phyloP scores from a whole-genome alignment of 2,888 invertebrate genomes.

The Lithophane semibrunnea region DNA sequence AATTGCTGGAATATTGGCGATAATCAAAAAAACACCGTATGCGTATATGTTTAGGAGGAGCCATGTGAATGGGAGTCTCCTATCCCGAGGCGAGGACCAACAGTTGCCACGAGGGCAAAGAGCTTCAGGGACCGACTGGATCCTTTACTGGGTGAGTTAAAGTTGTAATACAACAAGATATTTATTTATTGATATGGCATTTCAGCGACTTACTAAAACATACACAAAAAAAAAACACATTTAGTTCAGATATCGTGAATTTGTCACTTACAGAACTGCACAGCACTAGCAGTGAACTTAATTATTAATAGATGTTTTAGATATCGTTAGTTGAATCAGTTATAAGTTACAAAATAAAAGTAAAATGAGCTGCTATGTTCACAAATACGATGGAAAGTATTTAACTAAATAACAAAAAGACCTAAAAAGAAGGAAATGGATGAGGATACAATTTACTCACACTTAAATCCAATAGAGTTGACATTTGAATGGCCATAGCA shows the following conservation, averaged over 20 bases:
- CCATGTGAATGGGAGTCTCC: constrained; percentile 88
- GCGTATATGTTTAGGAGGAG: constrained; percentile 78
- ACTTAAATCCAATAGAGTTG: background rate
- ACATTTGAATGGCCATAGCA: background rate
- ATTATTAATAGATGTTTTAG: too few relatives aligned
- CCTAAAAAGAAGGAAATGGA: too few relatives aligned
- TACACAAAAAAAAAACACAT: too few relatives aligned
- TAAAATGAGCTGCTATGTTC: too few relatives aligned
- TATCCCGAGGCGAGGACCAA: constrained; percentile 79
- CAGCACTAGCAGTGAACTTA: too few relatives aligned
- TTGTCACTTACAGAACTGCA: too few relatives aligned
- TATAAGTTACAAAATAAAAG: too few relatives aligned
- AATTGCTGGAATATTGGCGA: background rate
- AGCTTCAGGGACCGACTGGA: constrained; percentile 95
- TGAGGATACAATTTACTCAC: background rate
- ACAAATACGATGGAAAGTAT: too few relatives aligned
- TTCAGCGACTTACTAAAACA: too few relatives aligned
- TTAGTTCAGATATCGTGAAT: too few relatives aligned
- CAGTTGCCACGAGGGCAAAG: constrained; percentile 90
- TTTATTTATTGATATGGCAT: background rate
- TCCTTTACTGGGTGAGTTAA: constrained; percentile 92
- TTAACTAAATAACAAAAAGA: too few relatives aligned
- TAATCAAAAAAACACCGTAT: background rate
- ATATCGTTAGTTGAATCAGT: too few relatives aligned
- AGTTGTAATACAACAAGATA: background rate